A percentile compares a stretch with the other conserved stretches of the same genome.
phyloP scores from a whole-genome alignment of 2,888 invertebrate genomes.

The Candidula unifasciata region DNA sequence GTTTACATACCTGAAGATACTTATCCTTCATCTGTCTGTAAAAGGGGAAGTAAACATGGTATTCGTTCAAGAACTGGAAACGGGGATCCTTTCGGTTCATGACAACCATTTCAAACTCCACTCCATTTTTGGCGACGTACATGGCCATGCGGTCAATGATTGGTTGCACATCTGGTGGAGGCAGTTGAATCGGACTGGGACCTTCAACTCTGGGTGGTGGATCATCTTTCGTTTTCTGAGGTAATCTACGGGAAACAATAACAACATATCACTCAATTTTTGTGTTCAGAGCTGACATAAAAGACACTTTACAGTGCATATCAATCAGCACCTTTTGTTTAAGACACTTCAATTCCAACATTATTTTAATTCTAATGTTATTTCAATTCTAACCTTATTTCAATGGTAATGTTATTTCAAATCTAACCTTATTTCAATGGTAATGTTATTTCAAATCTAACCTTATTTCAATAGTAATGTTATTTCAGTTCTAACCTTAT shows the following conservation, averaged over 20 bases:
- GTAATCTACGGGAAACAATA: neutral
- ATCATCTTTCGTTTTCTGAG: conserved; percentile 23
- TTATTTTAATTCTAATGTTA: no score
- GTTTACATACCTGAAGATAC: conserved; percentile 65
- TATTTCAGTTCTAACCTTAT: no score
- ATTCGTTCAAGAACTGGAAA: conserved; percentile 90
- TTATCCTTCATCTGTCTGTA: conserved; percentile 84
- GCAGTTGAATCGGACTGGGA: conserved; percentile 77
- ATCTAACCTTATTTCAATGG: no score
- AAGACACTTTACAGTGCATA: no score
- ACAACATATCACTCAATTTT: neutral
- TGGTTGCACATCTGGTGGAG: conserved; percentile 89
- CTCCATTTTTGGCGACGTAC: conserved; percentile 96
- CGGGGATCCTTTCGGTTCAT: conserved; percentile 83
- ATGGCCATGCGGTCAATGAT: conserved; percentile 97
- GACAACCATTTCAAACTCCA: conserved; percentile 88
- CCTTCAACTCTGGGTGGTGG: conserved; percentile 34
- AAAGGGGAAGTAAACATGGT: conserved; percentile 88
- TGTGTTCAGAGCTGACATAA: no score
- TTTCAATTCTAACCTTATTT: no score
- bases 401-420: no score
- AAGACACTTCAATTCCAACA: no score
- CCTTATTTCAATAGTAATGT: no score
- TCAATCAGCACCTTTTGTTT: no score
- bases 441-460: no score